phyloP scores from a whole-genome alignment of 2,113 vertebrate species.

The Trogon surrucura region DNA sequence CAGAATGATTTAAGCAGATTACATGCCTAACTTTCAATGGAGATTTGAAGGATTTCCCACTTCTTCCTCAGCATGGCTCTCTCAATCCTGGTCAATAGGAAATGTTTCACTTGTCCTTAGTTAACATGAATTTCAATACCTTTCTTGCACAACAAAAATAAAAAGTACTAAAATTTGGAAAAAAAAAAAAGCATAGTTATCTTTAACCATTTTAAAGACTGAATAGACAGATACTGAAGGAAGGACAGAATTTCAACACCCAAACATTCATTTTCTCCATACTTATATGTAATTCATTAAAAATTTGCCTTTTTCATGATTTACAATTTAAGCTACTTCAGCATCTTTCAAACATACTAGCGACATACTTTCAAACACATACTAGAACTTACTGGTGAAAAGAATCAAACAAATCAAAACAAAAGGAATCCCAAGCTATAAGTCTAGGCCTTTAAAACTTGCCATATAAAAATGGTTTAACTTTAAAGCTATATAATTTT shows the following conservation, averaged over 20 bases:
- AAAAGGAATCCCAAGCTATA: neutral
- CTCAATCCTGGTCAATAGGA: neutral
- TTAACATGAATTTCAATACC: neutral
- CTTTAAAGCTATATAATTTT: neutral
- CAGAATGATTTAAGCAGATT: constrained; percentile 27
- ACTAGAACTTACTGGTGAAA: neutral
- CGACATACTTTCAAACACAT: neutral
- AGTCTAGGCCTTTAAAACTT: neutral
- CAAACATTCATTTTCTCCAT: neutral
- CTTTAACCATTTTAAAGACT: neutral
- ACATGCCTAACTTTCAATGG: neutral
- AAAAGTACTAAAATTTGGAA: neutral
- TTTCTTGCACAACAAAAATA: neutral
- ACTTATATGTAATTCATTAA: neutral
- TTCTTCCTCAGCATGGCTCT: neutral
- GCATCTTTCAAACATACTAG: neutral
- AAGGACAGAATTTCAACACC: neutral
- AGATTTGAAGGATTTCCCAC: neutral
- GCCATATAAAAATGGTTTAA: neutral
- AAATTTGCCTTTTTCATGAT: neutral
- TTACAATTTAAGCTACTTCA: neutral
- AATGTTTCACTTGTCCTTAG: neutral
- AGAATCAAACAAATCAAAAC: neutral
- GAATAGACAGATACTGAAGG: neutral
- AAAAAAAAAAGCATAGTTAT: neutral